Evolutionary conservation across 2,797 vertebrate species (phyloP), one percentile per base, ranked within the genome.

Genomic region (Lepus townsendii): DNA sequence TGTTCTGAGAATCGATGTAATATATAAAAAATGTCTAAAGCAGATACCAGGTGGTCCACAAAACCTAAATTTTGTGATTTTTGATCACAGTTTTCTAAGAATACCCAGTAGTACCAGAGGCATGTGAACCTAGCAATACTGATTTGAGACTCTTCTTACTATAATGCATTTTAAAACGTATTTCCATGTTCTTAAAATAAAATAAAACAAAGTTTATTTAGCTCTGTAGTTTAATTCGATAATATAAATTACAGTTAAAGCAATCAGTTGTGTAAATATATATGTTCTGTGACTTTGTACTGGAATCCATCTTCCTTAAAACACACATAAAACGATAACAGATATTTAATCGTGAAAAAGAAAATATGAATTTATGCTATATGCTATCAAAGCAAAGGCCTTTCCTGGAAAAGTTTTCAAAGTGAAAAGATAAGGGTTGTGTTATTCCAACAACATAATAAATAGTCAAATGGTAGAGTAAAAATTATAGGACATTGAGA

Each of bases 341-440:
- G 71, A 65, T 27, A 38, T 83, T 54, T 52, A 47, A 54, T 69
- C 89, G 10, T 63, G 13, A 66, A 17, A 77, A 92, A 88, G 80
- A 35, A 93, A 76, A 60, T 65, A 52, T 84, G 77, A 83, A n/a
- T 3, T 16, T 72, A 3, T 68, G 32, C 2, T 86, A 27, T 27
- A 3, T 47, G 12, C 11, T 38, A 17, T 50, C 24, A 68, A 75
- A 86, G 5, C 50, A 91, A 90, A 95, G 32, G 0, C 5, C 50
- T 83, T 95, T 73, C 24, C 68, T 80, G 24, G 22, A 91, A 95
- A 78, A 35, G 2, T 24, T 76, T 26, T 35, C 26, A 90, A 88
- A 83, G 5, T 68, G 1, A 54, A 82, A 83, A 83, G 4, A 54
- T 42, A 87, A 78, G 22, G 35, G 30, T 87, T 75, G 22, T 57